Evolutionary conservation across 2,113 vertebrate species (phyloP).

Genomic region (Onychostoma macrolepis): DNA sequence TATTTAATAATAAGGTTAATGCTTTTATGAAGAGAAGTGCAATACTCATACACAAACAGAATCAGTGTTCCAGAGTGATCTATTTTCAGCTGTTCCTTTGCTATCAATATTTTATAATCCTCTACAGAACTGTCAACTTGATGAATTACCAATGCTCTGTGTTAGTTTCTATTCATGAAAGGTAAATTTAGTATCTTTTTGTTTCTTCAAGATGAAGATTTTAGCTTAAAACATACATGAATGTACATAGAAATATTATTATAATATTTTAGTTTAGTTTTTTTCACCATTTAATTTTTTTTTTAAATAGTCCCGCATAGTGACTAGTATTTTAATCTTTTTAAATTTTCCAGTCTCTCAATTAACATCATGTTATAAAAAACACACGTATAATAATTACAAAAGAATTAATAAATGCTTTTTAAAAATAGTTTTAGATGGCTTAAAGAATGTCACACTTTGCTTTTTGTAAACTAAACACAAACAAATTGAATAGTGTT

Average conservation of each 20-base stretch:
- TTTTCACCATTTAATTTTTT: not conserved
- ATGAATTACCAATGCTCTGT: not conserved
- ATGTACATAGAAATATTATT: not conserved
- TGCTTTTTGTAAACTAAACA: not conserved
- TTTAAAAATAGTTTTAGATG: not conserved
- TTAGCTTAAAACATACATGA: not conserved
- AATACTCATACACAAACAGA: not conserved
- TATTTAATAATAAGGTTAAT: not conserved
- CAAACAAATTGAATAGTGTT: not conserved
- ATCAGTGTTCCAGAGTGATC: conserved; percentile 9
- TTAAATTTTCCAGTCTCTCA: not conserved
- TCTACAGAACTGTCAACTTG: conserved; percentile 14
- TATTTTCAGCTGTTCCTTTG: conserved; percentile 32
- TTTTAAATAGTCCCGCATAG: not conserved
- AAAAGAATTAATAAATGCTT: not conserved
- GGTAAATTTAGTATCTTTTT: not conserved
- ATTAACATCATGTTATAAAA: not conserved
- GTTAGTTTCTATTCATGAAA: not conserved
- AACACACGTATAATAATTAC: not conserved
- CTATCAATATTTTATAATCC: conserved; percentile 39
- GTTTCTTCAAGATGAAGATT: not conserved
- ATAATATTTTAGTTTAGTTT: not conserved
- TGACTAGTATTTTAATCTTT: not conserved
- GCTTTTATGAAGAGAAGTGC: not conserved
- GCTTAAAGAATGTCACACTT: not conserved